Percentiles rank a stretch among this genome's conserved stretches.
Evolutionary conservation across 2,888 invertebrate species (phyloP).

Genomic region (Athetis lepigone): DNA sequence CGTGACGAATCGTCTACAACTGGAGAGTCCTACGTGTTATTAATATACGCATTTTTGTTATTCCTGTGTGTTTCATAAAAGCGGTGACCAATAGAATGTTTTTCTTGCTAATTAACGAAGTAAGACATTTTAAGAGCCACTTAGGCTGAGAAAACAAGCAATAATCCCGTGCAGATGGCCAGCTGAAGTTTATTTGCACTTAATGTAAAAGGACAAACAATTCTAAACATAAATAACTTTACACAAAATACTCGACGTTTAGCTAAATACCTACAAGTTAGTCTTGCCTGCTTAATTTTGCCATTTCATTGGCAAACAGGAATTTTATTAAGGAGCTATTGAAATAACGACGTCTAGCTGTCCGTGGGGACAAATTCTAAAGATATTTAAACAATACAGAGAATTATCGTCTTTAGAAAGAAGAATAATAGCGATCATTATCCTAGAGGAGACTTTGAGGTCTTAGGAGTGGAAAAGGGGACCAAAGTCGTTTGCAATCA

Average conservation of each 20-base stretch:
- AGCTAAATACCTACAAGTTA: background rate
- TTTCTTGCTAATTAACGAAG: background rate
- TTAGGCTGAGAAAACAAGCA: conserved; percentile 2
- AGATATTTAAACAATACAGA: background rate
- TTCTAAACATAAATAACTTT: conserved; percentile 6
- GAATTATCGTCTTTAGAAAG: conserved; percentile 13
- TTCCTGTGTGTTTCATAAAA: background rate
- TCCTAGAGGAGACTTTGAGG: conserved; percentile 25
- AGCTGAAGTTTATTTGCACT: background rate
- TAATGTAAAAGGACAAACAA: conserved; percentile 2
- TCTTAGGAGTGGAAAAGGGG: conserved; percentile 41
- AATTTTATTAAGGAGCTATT: conserved; percentile 20
- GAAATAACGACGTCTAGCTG: conserved; percentile 10
- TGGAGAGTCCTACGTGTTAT: too few species aligned
- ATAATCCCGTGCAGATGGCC: background rate
- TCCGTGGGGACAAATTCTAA: conserved; percentile 14
- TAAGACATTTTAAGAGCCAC: background rate
- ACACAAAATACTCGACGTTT: background rate
- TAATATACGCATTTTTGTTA: too few species aligned
- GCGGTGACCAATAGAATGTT: background rate
- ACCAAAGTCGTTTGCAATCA: conserved; percentile 42
- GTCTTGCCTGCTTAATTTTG: background rate
- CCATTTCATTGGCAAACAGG: background rate
- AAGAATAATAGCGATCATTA: conserved; percentile 36
- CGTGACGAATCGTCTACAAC: too few species aligned